phyloP scores from a whole-genome alignment of 23 tunicate genomes.

The Halocynthia aurantium region DNA sequence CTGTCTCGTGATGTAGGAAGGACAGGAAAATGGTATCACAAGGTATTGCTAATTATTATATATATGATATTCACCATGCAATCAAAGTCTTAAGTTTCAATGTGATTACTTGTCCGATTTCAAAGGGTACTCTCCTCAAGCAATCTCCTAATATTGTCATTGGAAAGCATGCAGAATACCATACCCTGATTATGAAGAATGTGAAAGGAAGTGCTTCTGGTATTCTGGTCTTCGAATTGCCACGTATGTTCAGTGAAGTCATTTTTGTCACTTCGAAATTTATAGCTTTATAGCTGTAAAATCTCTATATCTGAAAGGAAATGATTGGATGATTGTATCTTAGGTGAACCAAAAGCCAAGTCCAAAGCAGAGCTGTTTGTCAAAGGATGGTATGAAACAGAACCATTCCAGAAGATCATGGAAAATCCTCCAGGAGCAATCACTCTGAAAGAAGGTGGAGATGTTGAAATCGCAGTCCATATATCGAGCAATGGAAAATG shows the following conservation, averaged over 20 bases:
- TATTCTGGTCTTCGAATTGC: slow-evolving; percentile 20
- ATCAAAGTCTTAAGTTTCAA: background rate
- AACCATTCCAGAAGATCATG: slow-evolving; percentile 49
- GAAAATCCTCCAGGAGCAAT: slow-evolving; percentile 20
- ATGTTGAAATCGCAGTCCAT: slow-evolving; percentile 12
- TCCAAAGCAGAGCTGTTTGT: slow-evolving; percentile 22
- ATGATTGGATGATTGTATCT: background rate
- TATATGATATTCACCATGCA: too few species aligned
- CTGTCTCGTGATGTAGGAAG: slow-evolving; percentile 29
- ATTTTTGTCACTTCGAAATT: background rate
- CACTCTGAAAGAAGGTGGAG: slow-evolving; percentile 19
- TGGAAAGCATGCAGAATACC: slow-evolving; percentile 34
- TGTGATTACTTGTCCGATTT: background rate
- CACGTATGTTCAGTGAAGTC: slow-evolving; percentile 14
- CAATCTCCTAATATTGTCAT: slow-evolving; percentile 39
- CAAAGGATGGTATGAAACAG: slow-evolving; percentile 44
- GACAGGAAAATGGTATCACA: slow-evolving; percentile 41
- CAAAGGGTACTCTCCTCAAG: slow-evolving; percentile 17
- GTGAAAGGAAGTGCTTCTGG: slow-evolving; percentile 39
- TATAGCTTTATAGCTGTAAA: background rate
- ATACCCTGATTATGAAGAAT: slow-evolving; percentile 30
- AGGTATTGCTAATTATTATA: slow-evolving; percentile 15
- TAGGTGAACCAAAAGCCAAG: slow-evolving; percentile 26
- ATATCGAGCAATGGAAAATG: slow-evolving; percentile 34
- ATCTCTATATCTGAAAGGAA: background rate